Conservation (phyloP, 1,140 invertebrate genomes). For the Drosophila carrolli region DNA sequence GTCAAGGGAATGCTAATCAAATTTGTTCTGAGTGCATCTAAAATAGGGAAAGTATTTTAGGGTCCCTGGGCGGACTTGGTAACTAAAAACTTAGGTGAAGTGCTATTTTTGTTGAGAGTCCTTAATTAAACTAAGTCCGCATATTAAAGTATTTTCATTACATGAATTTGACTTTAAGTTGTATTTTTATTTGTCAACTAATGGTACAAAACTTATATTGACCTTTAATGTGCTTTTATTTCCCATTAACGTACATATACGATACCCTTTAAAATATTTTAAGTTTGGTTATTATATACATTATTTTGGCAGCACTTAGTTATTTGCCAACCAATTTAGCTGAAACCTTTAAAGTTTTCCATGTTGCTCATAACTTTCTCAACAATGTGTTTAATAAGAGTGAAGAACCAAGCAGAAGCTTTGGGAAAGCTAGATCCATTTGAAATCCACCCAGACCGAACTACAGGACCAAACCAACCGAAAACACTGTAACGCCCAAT, state of each 20-base stretch:
- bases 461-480: constrained; percentile 28
- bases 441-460: constrained; percentile 10
- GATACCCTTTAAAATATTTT: no score
- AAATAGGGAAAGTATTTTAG: constrained; percentile 21
- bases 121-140: neutral
- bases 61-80: neutral
- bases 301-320: no score
- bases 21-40: constrained; percentile 21
- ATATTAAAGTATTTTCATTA: no score
- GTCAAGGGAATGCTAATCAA: constrained; percentile 44
- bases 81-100: no score
- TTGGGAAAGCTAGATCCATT: constrained; percentile 16
- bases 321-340: neutral
- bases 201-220: no score
- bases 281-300: no score
- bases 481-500: constrained; percentile 64
- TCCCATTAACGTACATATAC: no score
- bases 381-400: constrained; percentile 29
- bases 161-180: no score
- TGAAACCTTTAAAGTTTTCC: neutral
- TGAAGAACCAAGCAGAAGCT: neutral
- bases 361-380: neutral
- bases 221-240: no score
- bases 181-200: no score
- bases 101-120: neutral